Evolutionary conservation across 2,113 vertebrate genomes (phyloP).

Genomic region (Pomatostomus ruficeps): DNA sequence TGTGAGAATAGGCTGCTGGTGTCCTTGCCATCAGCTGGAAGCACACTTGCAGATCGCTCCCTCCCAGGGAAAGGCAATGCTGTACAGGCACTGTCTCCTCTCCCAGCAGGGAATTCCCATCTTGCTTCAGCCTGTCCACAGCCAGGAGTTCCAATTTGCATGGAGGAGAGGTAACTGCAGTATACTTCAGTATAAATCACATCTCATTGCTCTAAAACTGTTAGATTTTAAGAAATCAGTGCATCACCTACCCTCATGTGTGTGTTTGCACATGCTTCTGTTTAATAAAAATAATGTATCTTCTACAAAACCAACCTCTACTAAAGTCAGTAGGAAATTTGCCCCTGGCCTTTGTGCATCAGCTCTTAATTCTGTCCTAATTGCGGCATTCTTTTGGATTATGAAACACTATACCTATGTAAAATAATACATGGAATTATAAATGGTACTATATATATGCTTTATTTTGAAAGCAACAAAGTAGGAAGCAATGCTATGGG

Average conservation of each 20-base stretch:
- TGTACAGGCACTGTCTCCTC: neutral
- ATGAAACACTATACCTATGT: neutral
- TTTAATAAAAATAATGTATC: neutral
- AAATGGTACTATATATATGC: neutral
- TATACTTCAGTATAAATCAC: neutral
- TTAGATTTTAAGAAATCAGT: neutral
- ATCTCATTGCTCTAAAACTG: neutral
- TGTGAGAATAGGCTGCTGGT: slow-evolving; percentile 29
- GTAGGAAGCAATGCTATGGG: neutral
- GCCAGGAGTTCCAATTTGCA: neutral
- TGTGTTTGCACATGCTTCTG: neutral
- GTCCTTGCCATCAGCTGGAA: slow-evolving; percentile 47
- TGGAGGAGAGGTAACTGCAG: neutral
- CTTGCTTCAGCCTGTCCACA: neutral
- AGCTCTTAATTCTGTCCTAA: neutral
- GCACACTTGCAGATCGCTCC: neutral
- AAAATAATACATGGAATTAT: neutral
- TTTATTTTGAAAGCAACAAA: neutral
- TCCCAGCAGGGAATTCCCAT: neutral
- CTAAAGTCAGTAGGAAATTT: neutral
- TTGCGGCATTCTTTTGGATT: neutral
- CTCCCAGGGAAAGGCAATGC: neutral
- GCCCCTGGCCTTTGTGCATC: neutral
- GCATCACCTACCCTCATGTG: neutral
- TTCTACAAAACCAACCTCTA: neutral